These are phyloP conservation scores for Drosophila greeni DNA, from an alignment of 2,888 invertebrate species.

Conservation along the genomic window DNA sequence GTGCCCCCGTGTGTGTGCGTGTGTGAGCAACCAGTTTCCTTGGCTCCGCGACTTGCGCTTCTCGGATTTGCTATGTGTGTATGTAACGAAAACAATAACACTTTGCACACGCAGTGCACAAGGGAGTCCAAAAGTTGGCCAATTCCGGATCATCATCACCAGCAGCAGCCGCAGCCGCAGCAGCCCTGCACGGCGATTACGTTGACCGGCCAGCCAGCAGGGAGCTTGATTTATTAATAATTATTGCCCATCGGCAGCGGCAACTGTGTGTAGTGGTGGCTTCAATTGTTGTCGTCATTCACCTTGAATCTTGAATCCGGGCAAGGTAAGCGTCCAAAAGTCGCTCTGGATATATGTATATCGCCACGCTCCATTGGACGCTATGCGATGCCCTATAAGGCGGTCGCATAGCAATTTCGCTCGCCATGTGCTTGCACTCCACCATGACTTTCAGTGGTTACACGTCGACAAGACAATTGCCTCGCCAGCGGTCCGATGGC, in stretches of 20 bases:
- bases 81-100: conserved; percentile 65
- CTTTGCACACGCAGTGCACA: conserved; percentile 38
- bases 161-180: conserved; percentile 5
- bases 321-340: conserved; percentile 59
- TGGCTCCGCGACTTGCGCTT: conserved; percentile 26
- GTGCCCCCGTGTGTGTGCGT: conserved; percentile 12
- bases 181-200: conserved; percentile 18
- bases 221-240: conserved; percentile 68
- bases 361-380: conserved; percentile 37
- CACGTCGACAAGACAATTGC: conserved; percentile 40
- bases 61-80: conserved; percentile 30
- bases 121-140: conserved; percentile 22
- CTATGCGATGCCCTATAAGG: conserved; percentile 4
- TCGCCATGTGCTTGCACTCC: conserved; percentile 7
- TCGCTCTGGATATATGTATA: conserved; percentile 38
- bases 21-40: conserved; percentile 47
- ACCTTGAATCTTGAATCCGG: conserved; percentile 57
- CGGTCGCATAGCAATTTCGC: conserved; percentile 5
- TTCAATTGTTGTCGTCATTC: conserved; percentile 66
- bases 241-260: conserved; percentile 37
- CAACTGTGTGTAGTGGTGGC: conserved; percentile 23
- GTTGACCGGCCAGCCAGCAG: conserved; percentile 12
- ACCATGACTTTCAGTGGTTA: conserved; percentile 9
- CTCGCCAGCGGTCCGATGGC: conserved; percentile 16
- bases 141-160: conserved; percentile 9